Percentiles rank a stretch among this genome's conserved stretches.
Evolutionary conservation across 2,888 invertebrate genomes (phyloP).

Genomic region (Trichopoda pennipes): DNA sequence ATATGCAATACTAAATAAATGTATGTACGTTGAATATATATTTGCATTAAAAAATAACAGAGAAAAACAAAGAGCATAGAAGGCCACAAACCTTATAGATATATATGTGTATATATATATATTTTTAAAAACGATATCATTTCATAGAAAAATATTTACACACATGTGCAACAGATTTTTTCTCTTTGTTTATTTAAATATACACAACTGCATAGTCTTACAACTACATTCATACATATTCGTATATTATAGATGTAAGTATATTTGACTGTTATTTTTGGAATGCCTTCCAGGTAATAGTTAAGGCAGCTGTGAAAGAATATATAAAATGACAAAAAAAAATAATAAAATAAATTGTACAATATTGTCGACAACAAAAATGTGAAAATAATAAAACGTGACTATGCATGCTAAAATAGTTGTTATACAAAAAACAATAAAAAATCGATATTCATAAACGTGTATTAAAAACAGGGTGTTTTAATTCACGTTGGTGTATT

Average conservation of each 20-base stretch:
- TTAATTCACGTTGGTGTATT: not conserved
- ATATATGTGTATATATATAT: too few species aligned
- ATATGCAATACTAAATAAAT: slow-evolving; percentile 48
- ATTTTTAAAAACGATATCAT: slow-evolving; percentile 28
- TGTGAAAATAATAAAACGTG: slow-evolving; percentile 77
- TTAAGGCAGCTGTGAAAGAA: slow-evolving; percentile 52
- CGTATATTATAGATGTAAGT: not conserved
- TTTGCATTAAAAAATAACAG: not conserved
- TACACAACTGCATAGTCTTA: not conserved
- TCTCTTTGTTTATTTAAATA: not conserved
- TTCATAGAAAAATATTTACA: slow-evolving; percentile 42
- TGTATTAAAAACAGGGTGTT: slow-evolving; percentile 8
- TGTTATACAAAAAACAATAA: slow-evolving; percentile 1
- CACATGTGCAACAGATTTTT: slow-evolving; percentile 6
- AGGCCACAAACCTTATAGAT: slow-evolving; percentile 31
- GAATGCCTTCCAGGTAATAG: slow-evolving; percentile 59
- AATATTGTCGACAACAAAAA: slow-evolving; percentile 63
- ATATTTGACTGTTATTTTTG: slow-evolving; percentile 39
- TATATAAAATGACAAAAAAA: slow-evolving; percentile 5
- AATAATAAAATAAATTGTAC: slow-evolving; percentile 49
- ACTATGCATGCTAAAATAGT: slow-evolving; percentile 75
- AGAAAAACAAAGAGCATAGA: not conserved
- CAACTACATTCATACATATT: not conserved
- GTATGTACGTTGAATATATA: not conserved
- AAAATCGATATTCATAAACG: slow-evolving; percentile 18